Evolutionary conservation across 2,888 invertebrate genomes (phyloP), one percentile per base, ranked within the genome.

Genomic region (Hesperia comma): DNA sequence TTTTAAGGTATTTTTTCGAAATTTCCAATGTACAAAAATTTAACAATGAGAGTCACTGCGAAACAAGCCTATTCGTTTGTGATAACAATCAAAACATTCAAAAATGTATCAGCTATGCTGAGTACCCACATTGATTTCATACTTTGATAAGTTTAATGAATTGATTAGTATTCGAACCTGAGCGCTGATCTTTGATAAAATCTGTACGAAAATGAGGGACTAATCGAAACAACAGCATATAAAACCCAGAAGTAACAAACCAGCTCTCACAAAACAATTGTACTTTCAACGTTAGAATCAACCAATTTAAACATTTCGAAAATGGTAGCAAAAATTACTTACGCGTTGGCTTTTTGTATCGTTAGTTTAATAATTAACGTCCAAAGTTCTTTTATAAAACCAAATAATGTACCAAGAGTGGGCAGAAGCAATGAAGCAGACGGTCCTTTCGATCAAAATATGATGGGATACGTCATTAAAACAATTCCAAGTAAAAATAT

Each of bases 391-490:
- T 91, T 92, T 73, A 88, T 92, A 71, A 92, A 91, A 70, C 86
- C 89, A 0, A 92, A 92, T 73, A 92, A 87, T 76, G 85, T 92
- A 10, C 92, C 92, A 5, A 81, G 92, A 60, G 86, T 92, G 63
- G 92, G 92, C 0, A 83, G 92, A 69, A 92, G 92, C 62, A 91
- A 88, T 69, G 92, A 92, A 71, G 88, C 81, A 8, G 83, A 83
- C 32, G 84, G 81, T 15, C 79, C 84, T 5, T 92, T 80, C 68
- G 90, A 87, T 61, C 85, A 87, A 67, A 83, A 81, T 43, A 73
- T 82, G 62, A 85, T 88, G 87, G 92, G 91, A 4, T 92, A 92
- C 64, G 92, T 92, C 68, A 92, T 92, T 56, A 92, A 92, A 80
- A 88, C 90, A 37, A 79, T 79, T 67, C 82, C 81, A 0, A 87